phyloP scores from a whole-genome alignment of 2,888 invertebrate genomes.

The Pinctada fucata region DNA sequence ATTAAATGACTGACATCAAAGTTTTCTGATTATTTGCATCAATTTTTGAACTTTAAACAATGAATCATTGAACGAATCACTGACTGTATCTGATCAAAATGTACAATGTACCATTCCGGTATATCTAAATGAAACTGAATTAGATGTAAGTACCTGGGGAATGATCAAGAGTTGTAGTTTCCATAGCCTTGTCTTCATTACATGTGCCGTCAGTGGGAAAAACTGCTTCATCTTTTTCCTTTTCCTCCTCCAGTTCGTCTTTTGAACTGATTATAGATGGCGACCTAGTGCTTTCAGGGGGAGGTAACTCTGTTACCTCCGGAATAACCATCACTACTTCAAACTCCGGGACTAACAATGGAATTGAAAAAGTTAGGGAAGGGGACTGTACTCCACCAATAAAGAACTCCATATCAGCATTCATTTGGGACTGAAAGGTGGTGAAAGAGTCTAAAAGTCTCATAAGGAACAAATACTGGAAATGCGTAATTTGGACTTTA shows the following conservation, averaged over 20 bases:
- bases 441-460: slow-evolving; percentile 87
- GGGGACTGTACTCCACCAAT: slow-evolving; percentile 32
- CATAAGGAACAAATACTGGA: slow-evolving; percentile 92
- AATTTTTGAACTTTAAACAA: too few species aligned
- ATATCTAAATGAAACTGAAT: too few species aligned
- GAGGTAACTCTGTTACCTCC: slow-evolving; percentile 51
- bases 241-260: slow-evolving; percentile 27
- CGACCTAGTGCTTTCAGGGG: slow-evolving; percentile 78
- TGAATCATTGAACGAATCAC: too few species aligned
- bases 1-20: too few species aligned
- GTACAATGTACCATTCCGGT: too few species aligned
- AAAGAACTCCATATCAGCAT: slow-evolving; percentile 81
- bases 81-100: too few species aligned
- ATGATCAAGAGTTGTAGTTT: too few species aligned
- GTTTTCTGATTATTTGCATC: too few species aligned
- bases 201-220: too few species aligned
- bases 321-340: slow-evolving; percentile 88
- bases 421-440: slow-evolving; percentile 65
- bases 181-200: too few species aligned
- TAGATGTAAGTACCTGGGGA: too few species aligned
- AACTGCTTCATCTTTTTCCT: too few species aligned
- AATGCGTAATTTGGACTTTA: slow-evolving; percentile 94
- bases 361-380: slow-evolving; percentile 74
- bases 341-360: slow-evolving; percentile 88
- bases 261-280: slow-evolving; percentile 78